Base-by-base conservation (phyloP, 2,113 vertebrate species). In the Grammomys surdaster region DNA sequence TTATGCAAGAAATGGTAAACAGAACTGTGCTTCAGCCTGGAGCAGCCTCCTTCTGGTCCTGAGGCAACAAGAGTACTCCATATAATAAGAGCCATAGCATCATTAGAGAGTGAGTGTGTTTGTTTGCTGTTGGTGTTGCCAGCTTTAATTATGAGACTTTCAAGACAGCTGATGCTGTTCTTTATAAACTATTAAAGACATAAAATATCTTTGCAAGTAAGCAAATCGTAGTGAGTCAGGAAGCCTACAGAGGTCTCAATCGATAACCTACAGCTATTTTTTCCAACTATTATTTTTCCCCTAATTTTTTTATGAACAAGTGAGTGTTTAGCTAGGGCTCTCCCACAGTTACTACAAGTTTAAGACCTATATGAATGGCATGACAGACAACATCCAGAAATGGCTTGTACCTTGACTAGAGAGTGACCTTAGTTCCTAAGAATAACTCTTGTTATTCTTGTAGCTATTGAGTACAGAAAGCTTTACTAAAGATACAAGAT, bases 101-200 rank as follows among this genome's bases (percentile, higher is more conserved):
- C 56, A 69, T 16, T 26, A 65, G 33, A 5, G 6, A 1, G 10
- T 70, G 19, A 19, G 1, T 46, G 16, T 80, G 2, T 40, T 28
- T 58, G 36, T 11, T 84, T 92, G 20, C 14, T 36, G 31, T 51
- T 22, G 11, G 14, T 85, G 12, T 54, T 89, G 36, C 19, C 9
- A 76, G 72, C 75, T 80, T 90, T 73, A 91, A 82, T 94, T 84
- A 67, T 76, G 40, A 88, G 77, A 7, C 33, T 94, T 90, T 80
- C 75, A 92, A 67, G 33, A 70, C 12, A 86, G 17, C 46, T 75
- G 1, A 56, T 16, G 0, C 28, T 70, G 60, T 81, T 96, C 46
- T 65, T 89, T 17, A 93, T 69, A 88, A 94, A 82, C 75, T 56
- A 86, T n/a, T 76, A 76, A 88, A 89, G 9, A 26, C n/a, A 90